Evolutionary conservation across 2,888 invertebrate species (phyloP), one percentile per base, ranked within the genome.

Genomic region (Tetrapedia diversipes): DNA sequence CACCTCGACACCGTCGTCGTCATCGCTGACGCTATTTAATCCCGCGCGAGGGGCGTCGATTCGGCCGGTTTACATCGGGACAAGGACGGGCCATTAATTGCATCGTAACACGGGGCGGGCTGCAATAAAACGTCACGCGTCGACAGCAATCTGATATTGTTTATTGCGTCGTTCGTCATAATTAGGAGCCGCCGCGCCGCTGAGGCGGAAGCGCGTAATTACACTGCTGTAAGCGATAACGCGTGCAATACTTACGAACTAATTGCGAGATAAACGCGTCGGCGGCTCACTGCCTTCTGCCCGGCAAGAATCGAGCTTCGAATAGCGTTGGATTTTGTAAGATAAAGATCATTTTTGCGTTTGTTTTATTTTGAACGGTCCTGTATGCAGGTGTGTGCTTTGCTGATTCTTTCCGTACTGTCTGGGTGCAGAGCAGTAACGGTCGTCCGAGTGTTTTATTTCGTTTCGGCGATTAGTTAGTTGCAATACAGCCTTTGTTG

Each of bases 51-150:
- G 56, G 73, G 60, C 73, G 54, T 61, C 65, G 77, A 39, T 34
- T 82, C 54, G 59, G 27, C 45, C 57, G 66, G 70, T 74, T 70
- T 79, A 54, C 78, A 59, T 60, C 67, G 41, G 22, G 64, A 66
- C 65, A 56, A 65, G 72, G 67, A 70, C 70, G 60, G 59, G 47
- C 45, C 74, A 66, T 79, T 83, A 83, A 81, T 79, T 72, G 77
- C 79, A 53, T 51, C 77, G 74, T 84, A 72, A 71, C 72, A 45
- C 34, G 19, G 41, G 34, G 29, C 64, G 34, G 64, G 64, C 54
- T 64, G 69, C 69, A 77, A 79, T 84, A 75, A 82, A 84, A 82
- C 63, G 72, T 75, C 63, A 68, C 53, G 63, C 69, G 74, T 74
- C 59, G 60, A 57, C 56, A 53, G 57, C 73, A 64, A 81, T 79